Evolutionary conservation across 2,113 vertebrate genomes (phyloP).

Genomic region (Saccopteryx bilineata): DNA sequence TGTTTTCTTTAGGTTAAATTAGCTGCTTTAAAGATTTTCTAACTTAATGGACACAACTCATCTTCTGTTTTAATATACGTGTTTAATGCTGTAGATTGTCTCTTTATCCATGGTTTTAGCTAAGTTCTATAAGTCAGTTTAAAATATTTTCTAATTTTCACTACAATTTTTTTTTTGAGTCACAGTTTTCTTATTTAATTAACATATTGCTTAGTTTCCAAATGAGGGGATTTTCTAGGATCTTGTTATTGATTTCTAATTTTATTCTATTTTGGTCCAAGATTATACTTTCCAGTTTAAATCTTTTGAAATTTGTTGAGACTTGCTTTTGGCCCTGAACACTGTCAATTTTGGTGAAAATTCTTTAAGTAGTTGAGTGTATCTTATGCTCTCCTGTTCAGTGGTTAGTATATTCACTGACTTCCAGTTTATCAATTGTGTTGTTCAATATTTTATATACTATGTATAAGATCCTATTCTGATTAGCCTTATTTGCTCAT

Average conservation of each 20-base stretch:
- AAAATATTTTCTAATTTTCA: background rate
- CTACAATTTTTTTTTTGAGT: background rate
- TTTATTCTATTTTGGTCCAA: background rate
- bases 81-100: background rate
- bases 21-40: background rate
- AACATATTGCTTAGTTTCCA: background rate
- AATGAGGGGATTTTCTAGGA: background rate
- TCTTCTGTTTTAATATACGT: background rate
- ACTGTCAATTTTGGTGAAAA: background rate
- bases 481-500: background rate
- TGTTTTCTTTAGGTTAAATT: background rate
- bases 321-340: background rate
- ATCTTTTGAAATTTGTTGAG: constrained; percentile 1
- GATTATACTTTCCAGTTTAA: background rate
- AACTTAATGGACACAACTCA: background rate
- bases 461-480: background rate
- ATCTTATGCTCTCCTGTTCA: background rate
- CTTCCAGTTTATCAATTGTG: background rate
- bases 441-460: background rate
- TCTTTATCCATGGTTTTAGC: background rate
- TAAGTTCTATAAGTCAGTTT: background rate
- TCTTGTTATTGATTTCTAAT: background rate
- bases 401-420: background rate
- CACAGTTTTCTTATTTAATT: background rate
- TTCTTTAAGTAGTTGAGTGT: background rate